Evolutionary conservation across 2,113 vertebrate species (phyloP), one percentile per base, ranked within the genome.

Genomic region (Muscicapa adusta): DNA sequence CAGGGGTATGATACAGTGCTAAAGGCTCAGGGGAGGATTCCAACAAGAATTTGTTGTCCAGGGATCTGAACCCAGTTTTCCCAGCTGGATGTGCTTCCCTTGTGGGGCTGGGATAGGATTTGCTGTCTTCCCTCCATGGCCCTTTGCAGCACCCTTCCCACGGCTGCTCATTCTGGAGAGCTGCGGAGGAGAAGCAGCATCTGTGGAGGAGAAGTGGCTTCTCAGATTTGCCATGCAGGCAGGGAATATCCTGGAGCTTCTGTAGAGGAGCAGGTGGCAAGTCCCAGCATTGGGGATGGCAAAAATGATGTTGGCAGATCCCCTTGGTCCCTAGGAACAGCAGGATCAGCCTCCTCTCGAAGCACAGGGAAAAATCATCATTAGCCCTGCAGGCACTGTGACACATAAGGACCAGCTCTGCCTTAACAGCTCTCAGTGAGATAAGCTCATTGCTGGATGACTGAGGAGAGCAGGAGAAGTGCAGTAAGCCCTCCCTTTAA

Each of bases 241-340:
- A 63, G 66, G 26, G 45, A 93, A 26, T 50, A 85, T 40, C 89
- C 51, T 65, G 60, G n/a, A 84, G 77, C 45, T 82, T 77, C 63
- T 80, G 38, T 5, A 62, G 90, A 78, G 75, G 54, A 91, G 88
- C 82, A 94, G 83, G 65, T 91, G 94, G 65, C 75, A 81, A 85
- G 33, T 87, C 22, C 18, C 43, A 34, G 65, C 12, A 8, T 2
- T 54, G 36, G 12, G 20, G 18, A 78, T 75, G 66, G 73, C 3
- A 2, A 24, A 43, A 75, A 78, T 38, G 36, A 78, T 42, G n/a
- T 61, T 92, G 70, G 33, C 84, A 87, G 36, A 62, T 91, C 45
- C 62, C 23, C 25, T 19, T 29, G 40, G 25, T 61, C 48, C 75
- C 33, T 48, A 9, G 45, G 51, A 90, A 38, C 51, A 77, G 15